Conservation (phyloP, 1,140 invertebrate genomes). For the Drosophila tsacasi region DNA sequence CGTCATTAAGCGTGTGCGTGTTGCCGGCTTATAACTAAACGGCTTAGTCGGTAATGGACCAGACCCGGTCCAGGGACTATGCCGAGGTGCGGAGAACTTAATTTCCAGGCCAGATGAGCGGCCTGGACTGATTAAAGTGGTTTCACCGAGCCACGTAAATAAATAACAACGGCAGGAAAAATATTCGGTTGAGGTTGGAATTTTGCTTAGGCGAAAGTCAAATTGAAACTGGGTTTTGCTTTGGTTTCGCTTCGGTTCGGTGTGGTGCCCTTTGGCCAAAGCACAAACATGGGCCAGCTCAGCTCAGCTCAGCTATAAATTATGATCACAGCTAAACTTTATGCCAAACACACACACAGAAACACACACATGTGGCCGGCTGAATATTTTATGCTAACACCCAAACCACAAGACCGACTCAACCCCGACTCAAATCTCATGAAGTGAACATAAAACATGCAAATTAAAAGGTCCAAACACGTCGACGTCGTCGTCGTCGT, state of each 20-base stretch:
- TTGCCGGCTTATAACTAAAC: conserved; percentile 70
- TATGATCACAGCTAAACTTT: conserved; percentile 78
- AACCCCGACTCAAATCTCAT: conserved; percentile 76
- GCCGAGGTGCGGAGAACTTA: conserved; percentile 50
- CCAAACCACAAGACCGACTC: conserved; percentile 69
- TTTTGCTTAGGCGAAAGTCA: conserved; percentile 56
- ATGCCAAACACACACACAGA: conserved; percentile 36
- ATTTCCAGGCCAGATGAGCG: conserved; percentile 63
- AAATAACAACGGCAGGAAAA: conserved; percentile 66
- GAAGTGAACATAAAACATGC: conserved; percentile 83
- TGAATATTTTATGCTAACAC: conserved; percentile 82
- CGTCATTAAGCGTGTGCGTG: conserved; percentile 70
- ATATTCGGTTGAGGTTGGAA: conserved; percentile 48
- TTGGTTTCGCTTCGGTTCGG: not conserved
- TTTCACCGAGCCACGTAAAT: conserved; percentile 72
- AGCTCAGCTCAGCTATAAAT: conserved; percentile 57
- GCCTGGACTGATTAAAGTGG: conserved; percentile 71
- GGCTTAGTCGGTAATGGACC: conserved; percentile 48
- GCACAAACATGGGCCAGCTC: conserved; percentile 40
- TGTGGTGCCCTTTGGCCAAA: conserved; percentile 1
- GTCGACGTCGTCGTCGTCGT: conserved; percentile 46
- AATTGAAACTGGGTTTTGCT: conserved; percentile 63
- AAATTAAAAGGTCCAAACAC: conserved; percentile 83
- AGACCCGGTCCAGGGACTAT: not conserved
- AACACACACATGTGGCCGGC: conserved; percentile 64